Conservation (phyloP, 2,113 vertebrate species). For the Gasterosteus nipponicus region DNA sequence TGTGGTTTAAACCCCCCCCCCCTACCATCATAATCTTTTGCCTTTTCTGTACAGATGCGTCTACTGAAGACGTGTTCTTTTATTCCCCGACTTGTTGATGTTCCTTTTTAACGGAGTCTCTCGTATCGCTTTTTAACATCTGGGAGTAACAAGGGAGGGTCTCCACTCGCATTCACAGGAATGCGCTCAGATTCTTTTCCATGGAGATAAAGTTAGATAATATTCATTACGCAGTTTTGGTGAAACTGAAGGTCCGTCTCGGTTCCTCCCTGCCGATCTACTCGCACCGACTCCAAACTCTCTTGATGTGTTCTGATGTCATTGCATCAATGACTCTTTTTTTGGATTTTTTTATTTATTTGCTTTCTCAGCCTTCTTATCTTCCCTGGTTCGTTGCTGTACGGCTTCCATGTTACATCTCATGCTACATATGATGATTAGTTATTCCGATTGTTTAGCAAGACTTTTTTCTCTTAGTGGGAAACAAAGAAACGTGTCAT, state of each 20-base stretch:
- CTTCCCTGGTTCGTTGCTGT: not conserved
- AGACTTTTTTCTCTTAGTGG: not conserved
- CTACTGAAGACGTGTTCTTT: not conserved
- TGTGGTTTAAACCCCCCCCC: not conserved
- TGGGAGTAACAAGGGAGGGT: not conserved
- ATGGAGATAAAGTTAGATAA: not conserved
- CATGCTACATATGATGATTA: not conserved
- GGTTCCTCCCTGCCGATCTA: not conserved
- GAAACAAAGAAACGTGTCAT: not conserved
- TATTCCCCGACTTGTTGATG: not conserved
- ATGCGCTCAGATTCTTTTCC: not conserved
- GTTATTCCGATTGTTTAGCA: not conserved
- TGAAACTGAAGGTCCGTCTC: not conserved
- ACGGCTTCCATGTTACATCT: not conserved
- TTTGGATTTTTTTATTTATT: too few relatives aligned
- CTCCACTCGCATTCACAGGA: constrained; percentile 9
- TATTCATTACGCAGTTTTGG: not conserved
- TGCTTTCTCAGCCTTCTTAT: not conserved
- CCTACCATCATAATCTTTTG: not conserved
- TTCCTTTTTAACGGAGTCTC: not conserved
- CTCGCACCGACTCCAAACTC: not conserved
- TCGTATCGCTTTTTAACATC: constrained; percentile 7
- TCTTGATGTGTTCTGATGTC: not conserved
- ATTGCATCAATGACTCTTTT: not conserved
- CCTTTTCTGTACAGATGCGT: not conserved